Conservation (phyloP, 2,888 invertebrate genomes). For the Cephus pulcher region DNA sequence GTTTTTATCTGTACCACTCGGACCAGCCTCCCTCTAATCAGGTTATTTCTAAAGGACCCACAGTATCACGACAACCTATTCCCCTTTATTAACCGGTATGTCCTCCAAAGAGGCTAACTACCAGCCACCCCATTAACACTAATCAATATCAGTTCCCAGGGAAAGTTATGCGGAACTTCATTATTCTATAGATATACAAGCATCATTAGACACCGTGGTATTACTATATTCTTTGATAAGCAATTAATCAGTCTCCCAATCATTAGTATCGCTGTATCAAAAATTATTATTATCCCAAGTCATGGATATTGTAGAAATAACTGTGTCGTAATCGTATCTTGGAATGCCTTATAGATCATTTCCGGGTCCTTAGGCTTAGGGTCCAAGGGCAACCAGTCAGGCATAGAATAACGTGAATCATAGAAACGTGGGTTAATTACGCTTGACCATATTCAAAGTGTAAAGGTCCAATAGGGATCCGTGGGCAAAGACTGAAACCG, state of each 20-base stretch:
- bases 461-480: neutral
- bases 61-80: neutral
- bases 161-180: neutral
- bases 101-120: neutral
- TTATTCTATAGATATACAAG: neutral
- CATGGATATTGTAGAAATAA: neutral
- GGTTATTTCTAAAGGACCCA: constrained; percentile 28
- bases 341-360: neutral
- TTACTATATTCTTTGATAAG: neutral
- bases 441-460: neutral
- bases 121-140: neutral
- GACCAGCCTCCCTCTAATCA: constrained; percentile 32
- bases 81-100: neutral
- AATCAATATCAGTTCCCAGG: neutral
- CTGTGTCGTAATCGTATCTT: neutral
- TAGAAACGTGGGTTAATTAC: neutral
- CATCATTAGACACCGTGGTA: neutral
- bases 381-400: neutral
- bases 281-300: neutral
- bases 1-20: constrained; percentile 40
- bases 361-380: neutral
- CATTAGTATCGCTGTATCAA: neutral
- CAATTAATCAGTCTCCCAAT: neutral
- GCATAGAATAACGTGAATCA: neutral
- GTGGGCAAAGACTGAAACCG: neutral